Percentiles rank a stretch among this genome's conserved stretches.
Evolutionary conservation across 2,797 vertebrate genomes (phyloP).

Genomic region (Pangasius djambal): DNA sequence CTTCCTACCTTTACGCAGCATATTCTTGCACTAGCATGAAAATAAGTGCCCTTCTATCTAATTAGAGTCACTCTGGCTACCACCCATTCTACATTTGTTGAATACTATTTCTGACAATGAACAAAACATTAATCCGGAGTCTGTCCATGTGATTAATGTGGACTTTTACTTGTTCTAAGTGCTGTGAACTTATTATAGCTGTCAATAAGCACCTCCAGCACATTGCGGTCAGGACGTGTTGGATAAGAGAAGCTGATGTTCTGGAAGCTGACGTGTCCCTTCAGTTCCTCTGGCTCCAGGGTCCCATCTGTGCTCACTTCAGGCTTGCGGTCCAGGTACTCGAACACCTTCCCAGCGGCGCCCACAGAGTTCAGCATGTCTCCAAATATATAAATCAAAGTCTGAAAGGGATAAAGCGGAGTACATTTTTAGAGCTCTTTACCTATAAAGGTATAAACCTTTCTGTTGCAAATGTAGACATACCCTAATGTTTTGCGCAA

Average conservation of each 20-base stretch:
- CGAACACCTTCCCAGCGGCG: conserved; percentile 82
- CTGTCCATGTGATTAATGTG: neutral
- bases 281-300: conserved; percentile 66
- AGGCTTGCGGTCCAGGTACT: conserved; percentile 77
- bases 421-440: neutral
- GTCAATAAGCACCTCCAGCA: conserved; percentile 73
- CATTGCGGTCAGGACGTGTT: conserved; percentile 59
- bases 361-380: conserved; percentile 83
- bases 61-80: neutral
- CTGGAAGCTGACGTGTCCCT: conserved; percentile 70
- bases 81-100: neutral
- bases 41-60: neutral
- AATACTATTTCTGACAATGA: neutral
- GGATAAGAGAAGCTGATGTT: conserved; percentile 81
- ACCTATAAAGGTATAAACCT: neutral
- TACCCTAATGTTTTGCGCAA: conserved; percentile 36
- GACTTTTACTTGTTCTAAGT: neutral
- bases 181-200: neutral
- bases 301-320: conserved; percentile 69
- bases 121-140: neutral
- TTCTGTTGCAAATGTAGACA: neutral
- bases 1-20: neutral
- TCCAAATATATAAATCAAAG: conserved; percentile 70
- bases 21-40: neutral
- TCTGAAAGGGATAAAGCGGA: conserved; percentile 56